Evolutionary conservation across 1,140 invertebrate genomes (phyloP).

Genomic region (Lucilia cuprina): DNA sequence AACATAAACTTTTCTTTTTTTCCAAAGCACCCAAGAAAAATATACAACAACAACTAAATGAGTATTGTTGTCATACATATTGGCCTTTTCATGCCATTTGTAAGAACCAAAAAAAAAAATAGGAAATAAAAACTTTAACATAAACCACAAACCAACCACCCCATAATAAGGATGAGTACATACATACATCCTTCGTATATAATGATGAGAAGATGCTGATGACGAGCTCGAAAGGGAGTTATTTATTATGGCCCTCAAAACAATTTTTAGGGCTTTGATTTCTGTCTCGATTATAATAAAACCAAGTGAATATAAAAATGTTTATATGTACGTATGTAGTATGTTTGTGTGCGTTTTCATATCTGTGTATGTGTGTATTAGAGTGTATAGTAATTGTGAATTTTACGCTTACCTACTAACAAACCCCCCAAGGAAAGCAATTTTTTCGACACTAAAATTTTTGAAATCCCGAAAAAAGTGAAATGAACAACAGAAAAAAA

Average conservation of each 20-base stretch:
- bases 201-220: conserved; percentile 2
- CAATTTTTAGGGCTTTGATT: conserved; percentile 35
- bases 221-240: neutral
- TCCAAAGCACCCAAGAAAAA: too few relatives aligned
- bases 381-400: conserved; percentile 55
- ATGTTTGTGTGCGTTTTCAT: neutral
- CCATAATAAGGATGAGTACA: neutral
- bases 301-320: neutral
- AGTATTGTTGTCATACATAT: neutral
- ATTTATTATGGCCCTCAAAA: conserved; percentile 27
- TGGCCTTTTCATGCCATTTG: conserved; percentile 24
- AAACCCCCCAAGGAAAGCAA: conserved; percentile 45
- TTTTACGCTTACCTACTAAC: conserved; percentile 61
- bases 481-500: conserved; percentile 10
- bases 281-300: conserved; percentile 29
- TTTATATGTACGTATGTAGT: neutral
- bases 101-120: neutral
- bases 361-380: conserved; percentile 41
- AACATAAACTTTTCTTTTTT: neutral
- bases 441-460: conserved; percentile 22
- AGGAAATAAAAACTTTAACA: conserved; percentile 8
- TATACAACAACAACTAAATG: neutral
- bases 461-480: neutral
- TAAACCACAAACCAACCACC: neutral
- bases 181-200: neutral